Evolutionary conservation across 2,113 vertebrate genomes (phyloP).

Genomic region (Catharus bicknelli): DNA sequence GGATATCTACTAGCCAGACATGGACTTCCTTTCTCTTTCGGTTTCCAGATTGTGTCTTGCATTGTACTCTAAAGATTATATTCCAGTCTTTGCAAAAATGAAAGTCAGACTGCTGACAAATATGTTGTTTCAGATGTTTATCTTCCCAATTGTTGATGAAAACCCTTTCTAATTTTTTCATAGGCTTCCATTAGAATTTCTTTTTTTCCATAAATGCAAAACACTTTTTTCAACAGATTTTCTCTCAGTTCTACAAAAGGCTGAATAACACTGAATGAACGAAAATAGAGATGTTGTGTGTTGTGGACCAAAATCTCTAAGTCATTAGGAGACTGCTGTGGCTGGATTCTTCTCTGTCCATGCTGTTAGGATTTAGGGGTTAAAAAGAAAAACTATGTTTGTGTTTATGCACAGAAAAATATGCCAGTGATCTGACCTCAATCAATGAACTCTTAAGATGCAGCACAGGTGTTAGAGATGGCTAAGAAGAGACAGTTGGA

Average conservation of each 20-base stretch:
- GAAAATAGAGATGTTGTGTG: not conserved
- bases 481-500: not conserved
- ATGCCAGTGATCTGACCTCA: not conserved
- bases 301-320: not conserved
- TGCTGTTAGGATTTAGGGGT: not conserved
- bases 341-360: not conserved
- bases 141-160: not conserved
- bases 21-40: not conserved
- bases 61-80: not conserved
- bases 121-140: not conserved
- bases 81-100: not conserved
- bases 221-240: not conserved
- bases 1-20: not conserved
- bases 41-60: not conserved
- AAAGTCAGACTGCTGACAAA: not conserved
- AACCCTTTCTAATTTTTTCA: not conserved
- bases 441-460: not conserved
- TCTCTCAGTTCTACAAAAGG: not conserved
- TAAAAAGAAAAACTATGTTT: not conserved
- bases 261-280: not conserved
- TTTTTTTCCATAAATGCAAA: not conserved
- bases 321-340: not conserved
- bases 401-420: not conserved
- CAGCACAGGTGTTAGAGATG: not conserved
- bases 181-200: not conserved